These are phyloP conservation scores for Polypedilum pembai DNA, from an alignment of 1,140 invertebrate species.

Conservation along the genomic window DNA sequence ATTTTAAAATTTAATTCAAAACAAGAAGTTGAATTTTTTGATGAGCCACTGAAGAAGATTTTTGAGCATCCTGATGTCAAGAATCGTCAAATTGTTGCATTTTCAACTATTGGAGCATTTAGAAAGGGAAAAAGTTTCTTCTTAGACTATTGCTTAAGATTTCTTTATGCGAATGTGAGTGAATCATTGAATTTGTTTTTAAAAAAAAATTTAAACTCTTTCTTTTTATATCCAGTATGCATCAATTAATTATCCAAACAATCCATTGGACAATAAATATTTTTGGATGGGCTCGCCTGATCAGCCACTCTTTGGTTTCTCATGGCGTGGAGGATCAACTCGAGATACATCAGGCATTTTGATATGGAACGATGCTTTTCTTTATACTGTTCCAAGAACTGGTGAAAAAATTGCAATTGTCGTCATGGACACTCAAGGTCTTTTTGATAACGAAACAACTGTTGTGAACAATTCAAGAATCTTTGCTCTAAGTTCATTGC, in stretches of 20 bases:
- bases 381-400: conserved; percentile 45
- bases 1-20: background rate
- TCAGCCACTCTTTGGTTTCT: conserved; percentile 45
- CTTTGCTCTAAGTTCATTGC: conserved; percentile 57
- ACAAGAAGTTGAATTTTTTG: background rate
- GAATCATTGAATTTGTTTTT: background rate
- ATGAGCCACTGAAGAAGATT: background rate
- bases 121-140: background rate
- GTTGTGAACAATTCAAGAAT: conserved; percentile 64
- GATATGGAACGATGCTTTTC: conserved; percentile 55
- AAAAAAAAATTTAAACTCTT: background rate
- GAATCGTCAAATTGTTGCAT: background rate
- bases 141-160: background rate
- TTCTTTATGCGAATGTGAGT: no score
- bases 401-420: conserved; percentile 50
- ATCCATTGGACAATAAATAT: conserved; percentile 7
- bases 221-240: background rate
- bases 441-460: conserved; percentile 62
- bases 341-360: conserved; percentile 62
- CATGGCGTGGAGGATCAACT: conserved; percentile 57
- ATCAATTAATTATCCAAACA: background rate
- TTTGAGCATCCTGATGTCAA: background rate
- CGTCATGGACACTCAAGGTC: conserved; percentile 64
- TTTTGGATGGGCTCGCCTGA: conserved; percentile 40
- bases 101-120: background rate